Percentiles rank a stretch among this genome's conserved stretches.
These are phyloP conservation scores for Siniperca knerii DNA, from an alignment of 2,113 vertebrate genomes.

Conservation along the genomic window DNA sequence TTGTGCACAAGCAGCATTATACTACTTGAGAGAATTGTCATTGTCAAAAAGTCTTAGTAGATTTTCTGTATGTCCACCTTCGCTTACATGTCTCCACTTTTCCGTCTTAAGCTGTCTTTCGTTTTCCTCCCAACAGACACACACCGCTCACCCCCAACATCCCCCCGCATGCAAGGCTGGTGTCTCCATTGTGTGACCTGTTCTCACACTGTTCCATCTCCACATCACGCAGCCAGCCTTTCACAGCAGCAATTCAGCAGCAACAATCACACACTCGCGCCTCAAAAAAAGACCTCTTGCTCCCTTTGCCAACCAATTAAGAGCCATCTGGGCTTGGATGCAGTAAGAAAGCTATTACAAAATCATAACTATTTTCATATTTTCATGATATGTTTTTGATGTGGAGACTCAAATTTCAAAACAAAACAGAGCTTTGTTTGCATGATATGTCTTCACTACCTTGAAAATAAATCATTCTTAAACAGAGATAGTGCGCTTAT, in stretches of 20 bases:
- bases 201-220: conserved; percentile 91
- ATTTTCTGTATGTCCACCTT: conserved; percentile 70
- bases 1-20: not conserved
- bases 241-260: conserved; percentile 94
- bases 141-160: conserved; percentile 70
- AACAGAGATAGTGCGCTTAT: conserved; percentile 10
- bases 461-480: conserved; percentile 5
- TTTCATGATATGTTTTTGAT: conserved; percentile 52
- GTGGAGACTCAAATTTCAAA: conserved; percentile 14
- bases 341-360: conserved; percentile 70
- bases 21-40: not conserved
- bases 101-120: conserved; percentile 82
- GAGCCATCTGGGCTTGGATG: conserved; percentile 92
- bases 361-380: conserved; percentile 61
- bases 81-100: conserved; percentile 74
- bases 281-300: conserved; percentile 92
- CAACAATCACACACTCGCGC: conserved; percentile 96
- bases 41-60: conserved; percentile 2
- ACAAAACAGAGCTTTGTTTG: conserved; percentile 15
- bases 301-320: conserved; percentile 97
- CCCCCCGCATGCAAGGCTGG: conserved; percentile 85
- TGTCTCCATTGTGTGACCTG: conserved; percentile 91
- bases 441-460: not conserved
- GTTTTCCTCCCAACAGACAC: conserved; percentile 67
- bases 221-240: conserved; percentile 91